Percentiles rank a stretch among this genome's conserved stretches.
These are phyloP conservation scores for Sus cebifrons DNA, from an alignment of 2,797 vertebrate species.

Conservation along the genomic window DNA sequence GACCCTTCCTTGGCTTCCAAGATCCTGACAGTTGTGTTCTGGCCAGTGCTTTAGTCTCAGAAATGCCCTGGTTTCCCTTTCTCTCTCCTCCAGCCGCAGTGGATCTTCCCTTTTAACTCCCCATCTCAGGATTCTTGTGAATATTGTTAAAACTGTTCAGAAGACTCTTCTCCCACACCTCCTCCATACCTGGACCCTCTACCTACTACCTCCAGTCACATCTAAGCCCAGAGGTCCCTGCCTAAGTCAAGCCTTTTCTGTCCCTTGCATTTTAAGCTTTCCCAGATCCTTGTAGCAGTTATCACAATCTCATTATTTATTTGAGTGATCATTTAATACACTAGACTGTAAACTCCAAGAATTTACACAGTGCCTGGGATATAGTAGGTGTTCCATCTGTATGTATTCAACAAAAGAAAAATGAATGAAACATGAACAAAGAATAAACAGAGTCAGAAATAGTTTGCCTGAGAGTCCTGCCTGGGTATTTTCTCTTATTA, in stretches of 20 bases:
- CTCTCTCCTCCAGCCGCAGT: neutral
- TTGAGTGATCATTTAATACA: constrained; percentile 20
- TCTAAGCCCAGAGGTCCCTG: neutral
- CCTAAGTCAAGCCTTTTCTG: neutral
- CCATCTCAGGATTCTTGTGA: neutral
- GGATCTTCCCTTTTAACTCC: neutral
- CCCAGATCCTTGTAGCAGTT: neutral
- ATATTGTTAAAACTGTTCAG: neutral
- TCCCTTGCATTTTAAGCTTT: neutral
- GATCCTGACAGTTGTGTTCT: neutral
- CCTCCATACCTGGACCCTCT: accelerated
- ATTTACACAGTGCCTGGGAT: neutral
- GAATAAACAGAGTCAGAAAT: constrained; percentile 13
- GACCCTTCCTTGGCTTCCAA: neutral
- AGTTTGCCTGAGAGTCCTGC: constrained; percentile 6
- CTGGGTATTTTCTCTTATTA: constrained; percentile 27
- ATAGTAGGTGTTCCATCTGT: neutral
- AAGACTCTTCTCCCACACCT: neutral
- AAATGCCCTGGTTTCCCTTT: neutral
- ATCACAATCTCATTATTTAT: neutral
- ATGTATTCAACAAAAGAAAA: constrained; percentile 9
- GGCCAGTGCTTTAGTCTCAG: neutral
- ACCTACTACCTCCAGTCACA: neutral
- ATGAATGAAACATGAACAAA: neutral
- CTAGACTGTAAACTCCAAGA: neutral